phyloP scores from a whole-genome alignment of 2,888 invertebrate species.

The Diaprepes abbreviatus region DNA sequence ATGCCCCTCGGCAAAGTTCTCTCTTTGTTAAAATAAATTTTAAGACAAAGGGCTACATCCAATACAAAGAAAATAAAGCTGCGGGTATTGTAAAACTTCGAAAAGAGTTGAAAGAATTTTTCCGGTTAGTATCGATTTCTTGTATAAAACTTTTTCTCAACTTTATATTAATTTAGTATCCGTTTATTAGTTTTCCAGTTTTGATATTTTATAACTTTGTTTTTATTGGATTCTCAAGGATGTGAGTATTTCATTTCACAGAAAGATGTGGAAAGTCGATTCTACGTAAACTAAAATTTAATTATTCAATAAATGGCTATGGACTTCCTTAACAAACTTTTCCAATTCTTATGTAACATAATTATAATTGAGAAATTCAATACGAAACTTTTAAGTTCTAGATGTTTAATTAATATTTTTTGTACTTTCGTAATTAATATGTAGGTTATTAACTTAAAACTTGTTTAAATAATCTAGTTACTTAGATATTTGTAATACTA shows the following conservation, averaged over 20 bases:
- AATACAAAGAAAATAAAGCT: constrained; percentile 19
- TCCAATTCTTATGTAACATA: constrained; percentile 20
- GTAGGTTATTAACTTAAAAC: too few relatives aligned
- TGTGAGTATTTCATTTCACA: constrained; percentile 37
- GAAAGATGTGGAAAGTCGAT: constrained; percentile 14
- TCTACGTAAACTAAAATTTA: constrained; percentile 24
- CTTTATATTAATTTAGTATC: constrained; percentile 45
- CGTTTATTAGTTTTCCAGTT: constrained; percentile 43
- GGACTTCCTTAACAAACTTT: constrained; percentile 31
- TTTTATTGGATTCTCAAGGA: constrained; percentile 35
- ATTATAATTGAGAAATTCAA: neutral
- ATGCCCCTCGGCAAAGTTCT: neutral
- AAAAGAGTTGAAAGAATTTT: constrained; percentile 30
- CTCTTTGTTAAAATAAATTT: constrained; percentile 9
- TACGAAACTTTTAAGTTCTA: neutral
- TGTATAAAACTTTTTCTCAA: constrained; percentile 22
- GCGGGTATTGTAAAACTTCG: constrained; percentile 29
- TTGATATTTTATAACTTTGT: constrained; percentile 37
- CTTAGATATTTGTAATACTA: too few relatives aligned
- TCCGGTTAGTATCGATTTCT: constrained; percentile 26
- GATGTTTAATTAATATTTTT: too few relatives aligned
- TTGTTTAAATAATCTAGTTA: too few relatives aligned
- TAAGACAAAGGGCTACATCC: constrained; percentile 18
- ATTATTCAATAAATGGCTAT: constrained; percentile 39
- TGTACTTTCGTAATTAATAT: too few relatives aligned